Evolutionary conservation across 2,888 invertebrate species (phyloP).

Genomic region (Trilocha varians): DNA sequence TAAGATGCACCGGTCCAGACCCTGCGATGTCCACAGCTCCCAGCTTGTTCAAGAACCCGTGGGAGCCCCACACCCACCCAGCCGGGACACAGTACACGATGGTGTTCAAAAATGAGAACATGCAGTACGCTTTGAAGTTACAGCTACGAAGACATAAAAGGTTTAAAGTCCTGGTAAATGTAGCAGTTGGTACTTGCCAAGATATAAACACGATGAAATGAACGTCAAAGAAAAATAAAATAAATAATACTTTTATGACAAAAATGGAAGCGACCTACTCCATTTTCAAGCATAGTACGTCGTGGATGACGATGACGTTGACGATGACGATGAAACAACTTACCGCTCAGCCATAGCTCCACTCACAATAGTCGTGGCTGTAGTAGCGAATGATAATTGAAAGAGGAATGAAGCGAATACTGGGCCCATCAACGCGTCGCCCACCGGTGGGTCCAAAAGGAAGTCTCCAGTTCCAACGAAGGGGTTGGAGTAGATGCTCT

Average conservation of each 20-base stretch:
- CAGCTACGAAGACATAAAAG: too few relatives aligned
- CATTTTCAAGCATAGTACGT: too few relatives aligned
- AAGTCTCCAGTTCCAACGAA: slow-evolving; percentile 90
- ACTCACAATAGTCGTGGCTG: slow-evolving; percentile 92
- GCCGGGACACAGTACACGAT: slow-evolving; percentile 93
- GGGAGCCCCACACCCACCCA: slow-evolving; percentile 93
- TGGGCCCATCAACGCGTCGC: slow-evolving; percentile 86
- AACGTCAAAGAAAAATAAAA: too few relatives aligned
- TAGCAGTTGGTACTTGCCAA: too few relatives aligned
- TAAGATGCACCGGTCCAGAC: slow-evolving; percentile 91
- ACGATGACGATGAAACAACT: slow-evolving; percentile 5
- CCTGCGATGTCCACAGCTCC: slow-evolving; percentile 96
- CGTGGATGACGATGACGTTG: too few relatives aligned
- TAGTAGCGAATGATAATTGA: slow-evolving; percentile 91
- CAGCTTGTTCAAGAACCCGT: slow-evolving; percentile 86
- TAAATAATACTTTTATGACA: too few relatives aligned
- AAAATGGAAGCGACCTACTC: too few relatives aligned
- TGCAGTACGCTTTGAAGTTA: slow-evolving; percentile 91
- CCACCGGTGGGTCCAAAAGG: slow-evolving; percentile 82
- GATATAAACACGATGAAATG: too few relatives aligned
- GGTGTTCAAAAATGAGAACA: slow-evolving; percentile 92
- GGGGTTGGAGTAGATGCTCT: slow-evolving; percentile 79
- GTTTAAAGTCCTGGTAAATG: too few relatives aligned
- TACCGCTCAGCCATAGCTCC: slow-evolving; percentile 96
- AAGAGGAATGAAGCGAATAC: slow-evolving; percentile 92